Conservation (phyloP, 30 jellyfish, hydroid and myxozoan species). For the Hydractinia echinata region DNA sequence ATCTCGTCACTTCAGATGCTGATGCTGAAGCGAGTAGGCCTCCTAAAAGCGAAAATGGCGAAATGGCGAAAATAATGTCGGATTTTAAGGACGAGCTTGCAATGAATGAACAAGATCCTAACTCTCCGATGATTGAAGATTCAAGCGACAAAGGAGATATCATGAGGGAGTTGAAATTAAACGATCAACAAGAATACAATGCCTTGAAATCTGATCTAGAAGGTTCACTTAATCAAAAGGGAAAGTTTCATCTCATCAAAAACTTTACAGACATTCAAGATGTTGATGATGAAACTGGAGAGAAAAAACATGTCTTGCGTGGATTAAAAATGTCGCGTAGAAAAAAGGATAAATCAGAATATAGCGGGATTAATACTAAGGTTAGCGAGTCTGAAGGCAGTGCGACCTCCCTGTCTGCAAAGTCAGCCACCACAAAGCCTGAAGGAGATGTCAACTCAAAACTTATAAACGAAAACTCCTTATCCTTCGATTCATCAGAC, state of each 20-base stretch:
- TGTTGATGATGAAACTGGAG: background rate
- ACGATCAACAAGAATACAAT: slow-evolving; percentile 30
- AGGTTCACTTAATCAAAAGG: slow-evolving; percentile 17
- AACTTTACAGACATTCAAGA: background rate
- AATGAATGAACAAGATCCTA: slow-evolving; percentile 12
- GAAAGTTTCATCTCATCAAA: background rate
- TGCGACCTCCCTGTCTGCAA: background rate
- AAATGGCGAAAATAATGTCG: slow-evolving; percentile 21
- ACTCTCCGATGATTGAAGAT: slow-evolving; percentile 18
- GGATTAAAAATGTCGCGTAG: no score
- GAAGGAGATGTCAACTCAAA: background rate
- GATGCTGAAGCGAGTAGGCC: background rate
- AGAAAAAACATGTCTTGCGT: background rate
- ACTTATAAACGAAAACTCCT: no score
- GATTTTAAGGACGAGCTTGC: slow-evolving; percentile 21
- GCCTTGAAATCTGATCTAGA: slow-evolving; percentile 29
- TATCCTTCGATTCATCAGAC: background rate
- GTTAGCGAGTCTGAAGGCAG: background rate
- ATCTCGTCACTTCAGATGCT: slow-evolving; percentile 2
- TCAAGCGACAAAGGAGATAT: slow-evolving; percentile 29
- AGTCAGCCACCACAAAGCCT: background rate
- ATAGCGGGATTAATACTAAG: background rate
- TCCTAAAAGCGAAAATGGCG: slow-evolving; percentile 3
- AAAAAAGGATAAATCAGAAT: background rate
- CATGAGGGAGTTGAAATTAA: slow-evolving; percentile 9